Evolutionary conservation across 2,888 invertebrate species (phyloP).

Genomic region (Xestia sexstrigata): DNA sequence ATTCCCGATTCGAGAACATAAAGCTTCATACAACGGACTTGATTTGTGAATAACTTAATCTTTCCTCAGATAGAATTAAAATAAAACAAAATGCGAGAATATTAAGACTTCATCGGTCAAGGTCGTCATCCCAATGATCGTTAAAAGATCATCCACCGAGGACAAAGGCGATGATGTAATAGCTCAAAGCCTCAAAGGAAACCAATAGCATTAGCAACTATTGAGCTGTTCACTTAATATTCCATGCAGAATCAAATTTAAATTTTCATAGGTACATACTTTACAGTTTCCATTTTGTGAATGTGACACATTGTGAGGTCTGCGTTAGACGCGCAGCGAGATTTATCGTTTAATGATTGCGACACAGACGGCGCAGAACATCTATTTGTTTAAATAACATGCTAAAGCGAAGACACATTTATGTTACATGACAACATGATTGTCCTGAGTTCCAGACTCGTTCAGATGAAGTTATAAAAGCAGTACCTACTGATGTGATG

Average conservation of each 20-base stretch:
- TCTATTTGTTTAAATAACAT: constrained; percentile 85
- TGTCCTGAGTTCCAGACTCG: constrained; percentile 12
- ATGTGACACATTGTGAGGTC: constrained; percentile 70
- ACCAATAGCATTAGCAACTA: constrained; percentile 43
- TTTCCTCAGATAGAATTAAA: constrained; percentile 17
- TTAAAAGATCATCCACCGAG: constrained; percentile 58
- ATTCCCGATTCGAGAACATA: constrained; percentile 9
- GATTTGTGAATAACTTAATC: constrained; percentile 16
- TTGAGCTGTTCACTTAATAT: constrained; percentile 63
- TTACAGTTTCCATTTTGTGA: constrained; percentile 60
- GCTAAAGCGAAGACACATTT: constrained; percentile 73
- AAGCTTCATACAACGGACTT: neutral
- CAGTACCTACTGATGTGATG: constrained; percentile 40
- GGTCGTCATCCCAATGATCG: constrained; percentile 41
- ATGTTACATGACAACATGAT: constrained; percentile 28
- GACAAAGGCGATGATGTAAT: constrained; percentile 69
- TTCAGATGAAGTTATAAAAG: constrained; percentile 39
- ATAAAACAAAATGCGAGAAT: constrained; percentile 31
- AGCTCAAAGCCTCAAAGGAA: constrained; percentile 53
- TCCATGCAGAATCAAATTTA: constrained; percentile 66
- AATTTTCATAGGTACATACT: constrained; percentile 66
- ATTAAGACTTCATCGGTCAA: constrained; percentile 50
- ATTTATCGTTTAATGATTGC: constrained; percentile 85
- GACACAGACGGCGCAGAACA: constrained; percentile 74
- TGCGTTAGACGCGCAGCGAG: constrained; percentile 67